Evolutionary conservation across 37 sponge, comb jelly and placozoan genomes (phyloP).

Genomic region (Aphrocallistes beatrix): DNA sequence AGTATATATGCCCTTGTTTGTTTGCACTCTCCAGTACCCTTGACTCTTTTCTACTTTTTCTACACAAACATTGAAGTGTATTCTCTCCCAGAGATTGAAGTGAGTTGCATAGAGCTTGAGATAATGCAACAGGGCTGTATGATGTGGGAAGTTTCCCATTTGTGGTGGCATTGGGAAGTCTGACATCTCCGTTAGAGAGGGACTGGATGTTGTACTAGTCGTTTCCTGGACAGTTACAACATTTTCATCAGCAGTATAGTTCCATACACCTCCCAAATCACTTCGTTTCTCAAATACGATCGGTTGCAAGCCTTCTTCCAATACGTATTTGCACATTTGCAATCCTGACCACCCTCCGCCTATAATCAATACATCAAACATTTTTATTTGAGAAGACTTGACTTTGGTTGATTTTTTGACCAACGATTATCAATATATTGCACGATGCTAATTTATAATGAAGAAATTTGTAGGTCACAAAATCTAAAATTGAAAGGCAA

Average conservation of each 20-base stretch:
- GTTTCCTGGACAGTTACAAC: background rate
- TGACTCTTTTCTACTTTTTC: background rate
- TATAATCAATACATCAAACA: conserved; percentile 6
- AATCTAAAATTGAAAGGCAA: too few relatives aligned
- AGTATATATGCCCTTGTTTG: background rate
- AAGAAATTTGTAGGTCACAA: too few relatives aligned
- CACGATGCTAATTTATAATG: too few relatives aligned
- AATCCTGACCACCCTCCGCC: background rate
- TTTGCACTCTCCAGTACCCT: background rate
- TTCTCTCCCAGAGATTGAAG: conserved; percentile 10
- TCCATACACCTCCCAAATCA: background rate
- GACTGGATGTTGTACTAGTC: background rate
- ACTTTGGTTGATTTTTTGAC: too few relatives aligned
- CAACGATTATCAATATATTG: too few relatives aligned
- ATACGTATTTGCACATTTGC: background rate
- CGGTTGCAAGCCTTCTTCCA: background rate
- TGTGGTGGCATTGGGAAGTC: background rate
- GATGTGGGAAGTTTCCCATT: conserved; percentile 1
- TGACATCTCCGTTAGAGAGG: conserved; percentile 1
- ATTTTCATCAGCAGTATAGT: background rate
- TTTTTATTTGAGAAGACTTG: too few relatives aligned
- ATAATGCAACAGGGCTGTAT: background rate
- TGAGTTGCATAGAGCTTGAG: background rate
- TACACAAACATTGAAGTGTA: background rate
- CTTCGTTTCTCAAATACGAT: background rate